Conservation (phyloP, 2,113 vertebrate genomes). For the Muntiacus muntjak region DNA sequence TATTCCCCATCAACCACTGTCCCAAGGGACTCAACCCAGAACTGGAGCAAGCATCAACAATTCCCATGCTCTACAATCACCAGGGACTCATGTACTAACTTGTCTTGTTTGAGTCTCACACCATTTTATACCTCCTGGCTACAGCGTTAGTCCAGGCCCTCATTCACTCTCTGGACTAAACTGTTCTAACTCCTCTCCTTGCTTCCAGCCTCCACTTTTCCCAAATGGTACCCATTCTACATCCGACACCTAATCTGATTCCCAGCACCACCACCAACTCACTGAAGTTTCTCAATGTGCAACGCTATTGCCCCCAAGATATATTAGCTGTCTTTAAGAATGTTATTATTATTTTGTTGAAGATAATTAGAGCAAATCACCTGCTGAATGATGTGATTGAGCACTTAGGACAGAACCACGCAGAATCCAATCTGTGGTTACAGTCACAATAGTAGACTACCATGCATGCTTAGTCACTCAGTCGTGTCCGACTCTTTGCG, state of each 20-base stretch:
- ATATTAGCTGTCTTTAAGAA: background rate
- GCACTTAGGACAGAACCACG: background rate
- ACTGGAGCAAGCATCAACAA: background rate
- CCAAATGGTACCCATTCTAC: background rate
- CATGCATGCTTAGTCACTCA: accelerated
- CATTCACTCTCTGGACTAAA: background rate
- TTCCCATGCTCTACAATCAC: background rate
- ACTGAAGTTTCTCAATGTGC: background rate
- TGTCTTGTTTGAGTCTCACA: background rate
- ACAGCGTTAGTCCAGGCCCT: background rate
- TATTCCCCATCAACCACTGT: background rate
- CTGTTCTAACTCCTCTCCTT: background rate
- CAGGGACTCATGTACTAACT: background rate
- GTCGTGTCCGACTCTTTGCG: background rate
- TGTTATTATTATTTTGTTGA: background rate
- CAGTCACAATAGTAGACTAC: background rate
- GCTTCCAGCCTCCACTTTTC: background rate
- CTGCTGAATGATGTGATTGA: background rate
- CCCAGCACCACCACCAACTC: background rate
- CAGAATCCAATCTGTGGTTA: background rate
- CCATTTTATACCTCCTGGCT: background rate
- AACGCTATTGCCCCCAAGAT: background rate
- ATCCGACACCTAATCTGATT: background rate
- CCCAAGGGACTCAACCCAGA: background rate
- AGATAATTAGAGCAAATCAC: background rate